These are phyloP conservation scores for Synergus umbraculus DNA, from an alignment of 2,888 invertebrate genomes.

Conservation along the genomic window DNA sequence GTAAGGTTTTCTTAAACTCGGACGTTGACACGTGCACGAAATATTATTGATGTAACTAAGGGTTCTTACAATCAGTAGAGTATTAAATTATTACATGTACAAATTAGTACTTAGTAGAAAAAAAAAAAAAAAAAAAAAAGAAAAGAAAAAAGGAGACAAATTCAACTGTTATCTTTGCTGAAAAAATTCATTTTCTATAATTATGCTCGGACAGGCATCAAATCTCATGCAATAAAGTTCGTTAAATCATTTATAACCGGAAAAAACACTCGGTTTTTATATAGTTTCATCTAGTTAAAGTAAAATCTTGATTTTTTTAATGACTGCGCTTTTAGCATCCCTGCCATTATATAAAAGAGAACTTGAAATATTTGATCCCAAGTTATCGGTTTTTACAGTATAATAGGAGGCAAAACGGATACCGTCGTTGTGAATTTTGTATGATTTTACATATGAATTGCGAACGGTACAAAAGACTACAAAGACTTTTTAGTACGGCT, in stretches of 20 bases:
- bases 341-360: conserved; percentile 43
- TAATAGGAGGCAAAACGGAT: conserved; percentile 51
- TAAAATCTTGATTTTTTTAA: conserved; percentile 17
- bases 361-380: conserved; percentile 33
- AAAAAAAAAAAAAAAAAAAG: conserved; percentile 62
- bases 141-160: conserved; percentile 52
- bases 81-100: conserved; percentile 71
- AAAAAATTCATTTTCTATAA: conserved; percentile 41
- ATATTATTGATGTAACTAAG: conserved; percentile 63
- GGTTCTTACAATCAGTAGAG: conserved; percentile 65
- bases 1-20: conserved; percentile 38
- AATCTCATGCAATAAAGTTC: conserved; percentile 34
- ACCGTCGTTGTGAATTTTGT: neutral
- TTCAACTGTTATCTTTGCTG: conserved; percentile 38
- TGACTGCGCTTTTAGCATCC: conserved; percentile 31
- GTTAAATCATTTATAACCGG: conserved; percentile 25
- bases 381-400: conserved; percentile 41
- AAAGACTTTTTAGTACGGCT: conserved; percentile 13
- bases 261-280: conserved; percentile 6
- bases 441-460: conserved; percentile 29
- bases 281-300: conserved; percentile 8
- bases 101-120: conserved; percentile 66
- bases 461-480: conserved; percentile 14
- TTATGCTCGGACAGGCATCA: conserved; percentile 33
- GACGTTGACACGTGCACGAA: conserved; percentile 44